Evolutionary conservation across 2,113 vertebrate species (phyloP).

Genomic region (Nerophis ophidion): DNA sequence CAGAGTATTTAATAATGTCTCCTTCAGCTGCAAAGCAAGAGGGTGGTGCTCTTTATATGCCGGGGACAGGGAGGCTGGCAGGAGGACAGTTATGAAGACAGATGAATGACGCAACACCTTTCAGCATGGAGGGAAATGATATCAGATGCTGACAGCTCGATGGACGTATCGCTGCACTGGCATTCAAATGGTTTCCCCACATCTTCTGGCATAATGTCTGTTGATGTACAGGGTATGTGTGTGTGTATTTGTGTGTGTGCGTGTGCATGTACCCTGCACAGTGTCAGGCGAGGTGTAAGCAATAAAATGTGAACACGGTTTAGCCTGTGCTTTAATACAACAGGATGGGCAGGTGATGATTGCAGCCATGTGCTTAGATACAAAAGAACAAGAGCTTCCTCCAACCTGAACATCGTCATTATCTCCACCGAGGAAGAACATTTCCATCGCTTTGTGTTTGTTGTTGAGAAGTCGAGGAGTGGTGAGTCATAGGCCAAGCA

Average conservation of each 20-base stretch:
- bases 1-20: slow-evolving; percentile 33
- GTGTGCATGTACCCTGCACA: too few species aligned
- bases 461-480: background rate
- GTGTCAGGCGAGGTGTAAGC: background rate
- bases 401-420: too few species aligned
- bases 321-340: background rate
- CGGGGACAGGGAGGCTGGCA: slow-evolving; percentile 53
- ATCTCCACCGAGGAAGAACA: background rate
- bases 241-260: background rate
- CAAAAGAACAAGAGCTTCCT: too few species aligned
- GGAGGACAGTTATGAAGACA: slow-evolving; percentile 61
- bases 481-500: background rate
- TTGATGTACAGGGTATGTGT: background rate
- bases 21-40: slow-evolving; percentile 39
- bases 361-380: background rate
- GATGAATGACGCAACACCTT: slow-evolving; percentile 61
- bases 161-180: slow-evolving; percentile 51
- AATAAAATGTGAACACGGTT: background rate
- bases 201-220: slow-evolving; percentile 17
- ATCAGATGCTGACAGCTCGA: slow-evolving; percentile 61
- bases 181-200: slow-evolving; percentile 52
- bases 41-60: slow-evolving; percentile 42
- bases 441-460: background rate
- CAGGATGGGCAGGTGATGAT: background rate
- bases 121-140: slow-evolving; percentile 50